phyloP scores from a whole-genome alignment of 2,797 vertebrate species.

The Loris lydekkerianus region DNA sequence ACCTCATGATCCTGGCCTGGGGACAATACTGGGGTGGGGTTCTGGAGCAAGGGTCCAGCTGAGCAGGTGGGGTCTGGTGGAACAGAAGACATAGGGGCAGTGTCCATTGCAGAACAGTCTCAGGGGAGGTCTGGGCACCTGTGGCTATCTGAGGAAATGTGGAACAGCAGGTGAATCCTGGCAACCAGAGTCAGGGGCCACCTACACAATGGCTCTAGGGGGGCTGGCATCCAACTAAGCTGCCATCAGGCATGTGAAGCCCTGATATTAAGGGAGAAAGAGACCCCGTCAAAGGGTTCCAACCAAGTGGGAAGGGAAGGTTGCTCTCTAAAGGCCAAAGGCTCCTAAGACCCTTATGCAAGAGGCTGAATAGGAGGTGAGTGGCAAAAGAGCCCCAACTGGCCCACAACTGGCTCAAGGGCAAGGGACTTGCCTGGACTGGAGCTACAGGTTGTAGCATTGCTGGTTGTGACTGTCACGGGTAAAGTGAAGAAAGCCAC shows the following conservation, averaged over 20 bases:
- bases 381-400: neutral
- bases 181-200: neutral
- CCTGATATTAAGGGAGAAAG: neutral
- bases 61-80: neutral
- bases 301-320: neutral
- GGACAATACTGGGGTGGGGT: neutral
- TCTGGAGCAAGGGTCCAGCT: neutral
- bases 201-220: neutral
- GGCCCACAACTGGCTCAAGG: neutral
- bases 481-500: neutral
- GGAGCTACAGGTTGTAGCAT: neutral
- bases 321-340: neutral
- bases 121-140: neutral
- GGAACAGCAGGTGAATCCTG: neutral
- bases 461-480: neutral
- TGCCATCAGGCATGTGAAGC: neutral
- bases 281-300: neutral
- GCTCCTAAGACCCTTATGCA: neutral
- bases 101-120: neutral
- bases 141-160: neutral
- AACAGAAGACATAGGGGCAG: neutral
- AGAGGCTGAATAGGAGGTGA: neutral
- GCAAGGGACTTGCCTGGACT: neutral
- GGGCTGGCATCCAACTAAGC: neutral
- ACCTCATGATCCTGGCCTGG: neutral